Conservation (phyloP, 2,888 invertebrate species). For the Tetramorium bicarinatum region DNA sequence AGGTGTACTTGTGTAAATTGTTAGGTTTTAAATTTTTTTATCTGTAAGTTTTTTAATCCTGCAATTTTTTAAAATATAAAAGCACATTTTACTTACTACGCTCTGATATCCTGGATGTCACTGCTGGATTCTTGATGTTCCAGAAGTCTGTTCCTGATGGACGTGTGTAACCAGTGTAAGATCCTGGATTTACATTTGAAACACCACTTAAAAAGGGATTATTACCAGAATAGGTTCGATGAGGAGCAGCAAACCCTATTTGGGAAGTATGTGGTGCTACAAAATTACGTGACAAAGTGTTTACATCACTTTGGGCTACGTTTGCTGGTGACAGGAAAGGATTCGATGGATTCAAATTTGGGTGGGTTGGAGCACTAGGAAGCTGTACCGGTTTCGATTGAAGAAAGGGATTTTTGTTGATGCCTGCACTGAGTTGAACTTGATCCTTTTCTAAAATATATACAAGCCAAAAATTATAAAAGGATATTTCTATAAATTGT, state of each 20-base stretch:
- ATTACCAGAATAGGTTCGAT: no score
- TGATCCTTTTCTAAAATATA: slow-evolving; percentile 35
- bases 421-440: slow-evolving; percentile 27
- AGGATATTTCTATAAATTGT: background rate
- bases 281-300: no score
- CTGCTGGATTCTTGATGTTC: background rate
- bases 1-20: background rate
- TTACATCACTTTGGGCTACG: no score
- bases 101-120: slow-evolving; percentile 58
- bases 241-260: no score
- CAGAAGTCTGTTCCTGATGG: background rate
- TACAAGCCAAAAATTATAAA: background rate
- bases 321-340: slow-evolving; percentile 35
- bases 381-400: no score
- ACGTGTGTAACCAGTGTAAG: background rate
- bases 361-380: no score
- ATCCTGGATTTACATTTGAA: no score
- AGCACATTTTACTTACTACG: slow-evolving; percentile 64
- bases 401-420: slow-evolving; percentile 52
- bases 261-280: no score
- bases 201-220: no score
- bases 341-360: background rate
- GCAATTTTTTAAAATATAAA: background rate
- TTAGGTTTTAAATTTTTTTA: background rate
- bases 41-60: background rate